Conservation (phyloP, 2,888 invertebrate species). For the Synergus itoensis region DNA sequence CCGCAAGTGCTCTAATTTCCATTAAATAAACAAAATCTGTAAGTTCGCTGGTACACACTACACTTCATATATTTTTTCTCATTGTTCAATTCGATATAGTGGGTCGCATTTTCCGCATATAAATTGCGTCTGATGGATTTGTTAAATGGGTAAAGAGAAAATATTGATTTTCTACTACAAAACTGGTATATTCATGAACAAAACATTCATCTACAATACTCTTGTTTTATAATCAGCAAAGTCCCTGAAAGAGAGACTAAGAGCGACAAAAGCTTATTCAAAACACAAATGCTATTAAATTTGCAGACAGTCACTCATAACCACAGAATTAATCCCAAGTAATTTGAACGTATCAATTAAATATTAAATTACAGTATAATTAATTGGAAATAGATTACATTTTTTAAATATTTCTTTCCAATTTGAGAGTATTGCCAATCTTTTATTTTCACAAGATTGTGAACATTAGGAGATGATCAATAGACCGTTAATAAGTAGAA, state of each 20-base stretch:
- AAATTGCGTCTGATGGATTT: neutral
- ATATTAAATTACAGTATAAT: too few relatives aligned
- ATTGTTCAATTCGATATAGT: neutral
- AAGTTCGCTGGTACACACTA: neutral
- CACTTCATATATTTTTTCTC: neutral
- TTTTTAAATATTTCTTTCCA: too few relatives aligned
- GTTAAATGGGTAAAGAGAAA: neutral
- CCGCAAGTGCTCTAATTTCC: too few relatives aligned
- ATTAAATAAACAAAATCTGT: neutral
- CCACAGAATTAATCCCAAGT: neutral
- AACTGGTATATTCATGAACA: neutral
- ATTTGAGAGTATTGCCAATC: too few relatives aligned
- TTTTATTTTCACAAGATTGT: neutral
- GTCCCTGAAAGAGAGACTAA: neutral
- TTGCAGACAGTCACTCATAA: neutral
- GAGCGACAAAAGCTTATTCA: neutral
- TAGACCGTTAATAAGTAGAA: neutral
- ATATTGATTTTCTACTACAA: neutral
- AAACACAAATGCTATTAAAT: neutral
- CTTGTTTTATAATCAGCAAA: neutral
- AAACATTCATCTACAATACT: neutral
- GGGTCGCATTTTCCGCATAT: neutral
- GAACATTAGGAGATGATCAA: neutral
- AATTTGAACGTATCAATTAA: too few relatives aligned
- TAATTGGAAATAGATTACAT: too few relatives aligned